Conservation (phyloP, 2,888 invertebrate species). For the Pandemis cinnamomeana region DNA sequence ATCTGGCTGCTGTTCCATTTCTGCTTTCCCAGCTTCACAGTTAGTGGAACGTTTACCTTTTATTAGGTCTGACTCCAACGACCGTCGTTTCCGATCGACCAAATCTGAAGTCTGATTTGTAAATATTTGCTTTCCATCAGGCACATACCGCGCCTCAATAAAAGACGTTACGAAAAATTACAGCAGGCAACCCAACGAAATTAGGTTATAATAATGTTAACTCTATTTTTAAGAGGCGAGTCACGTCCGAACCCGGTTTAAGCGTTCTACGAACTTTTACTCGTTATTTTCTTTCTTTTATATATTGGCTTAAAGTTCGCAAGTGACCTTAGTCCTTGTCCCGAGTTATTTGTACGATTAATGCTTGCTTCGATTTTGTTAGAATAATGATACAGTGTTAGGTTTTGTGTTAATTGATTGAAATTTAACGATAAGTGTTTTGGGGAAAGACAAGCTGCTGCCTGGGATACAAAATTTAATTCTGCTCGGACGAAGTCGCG, state of each 20-base stretch:
- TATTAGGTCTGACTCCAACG: too few species aligned
- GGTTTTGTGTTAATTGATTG: too few species aligned
- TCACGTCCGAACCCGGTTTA: slow-evolving; percentile 34
- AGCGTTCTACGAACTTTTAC: slow-evolving; percentile 32
- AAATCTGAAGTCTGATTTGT: background rate
- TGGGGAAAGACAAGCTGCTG: too few species aligned
- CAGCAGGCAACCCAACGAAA: slow-evolving; percentile 13
- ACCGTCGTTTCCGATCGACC: too few species aligned
- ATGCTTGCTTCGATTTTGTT: background rate
- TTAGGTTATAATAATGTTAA: slow-evolving; percentile 29
- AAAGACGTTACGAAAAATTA: background rate
- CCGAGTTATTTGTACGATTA: background rate
- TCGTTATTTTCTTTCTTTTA: slow-evolving; percentile 36
- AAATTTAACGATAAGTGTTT: too few species aligned
- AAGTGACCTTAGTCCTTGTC: slow-evolving; percentile 29
- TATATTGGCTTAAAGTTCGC: slow-evolving; percentile 30
- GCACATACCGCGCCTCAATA: background rate
- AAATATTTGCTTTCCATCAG: background rate
- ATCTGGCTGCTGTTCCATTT: too few species aligned
- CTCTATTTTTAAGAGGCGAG: slow-evolving; percentile 32
- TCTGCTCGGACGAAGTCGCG: too few species aligned
- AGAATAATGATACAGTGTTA: background rate
- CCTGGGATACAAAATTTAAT: too few species aligned
- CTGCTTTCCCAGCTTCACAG: too few species aligned
- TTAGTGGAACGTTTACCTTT: too few species aligned